phyloP scores from a whole-genome alignment of 2,797 vertebrate genomes.

The Gila robusta region DNA sequence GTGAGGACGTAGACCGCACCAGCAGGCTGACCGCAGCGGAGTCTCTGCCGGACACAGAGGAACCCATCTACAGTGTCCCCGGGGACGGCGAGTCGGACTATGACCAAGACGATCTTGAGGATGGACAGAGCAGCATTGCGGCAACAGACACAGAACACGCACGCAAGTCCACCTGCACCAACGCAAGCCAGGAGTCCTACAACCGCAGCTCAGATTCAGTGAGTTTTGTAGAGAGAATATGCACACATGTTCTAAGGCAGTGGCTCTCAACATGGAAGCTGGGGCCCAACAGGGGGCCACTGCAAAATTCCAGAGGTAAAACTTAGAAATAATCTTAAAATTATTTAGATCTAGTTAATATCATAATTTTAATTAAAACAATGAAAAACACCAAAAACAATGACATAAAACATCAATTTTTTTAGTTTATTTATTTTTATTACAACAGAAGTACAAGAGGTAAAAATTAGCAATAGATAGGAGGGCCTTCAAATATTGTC shows the following conservation, averaged over 20 bases:
- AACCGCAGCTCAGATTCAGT: constrained; percentile 92
- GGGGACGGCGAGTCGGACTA: constrained; percentile 90
- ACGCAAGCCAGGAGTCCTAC: constrained; percentile 86
- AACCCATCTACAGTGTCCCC: constrained; percentile 86
- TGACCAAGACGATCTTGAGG: constrained; percentile 91
- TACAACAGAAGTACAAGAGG: neutral
- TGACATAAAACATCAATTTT: neutral
- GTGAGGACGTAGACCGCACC: constrained; percentile 61
- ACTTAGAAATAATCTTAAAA: neutral
- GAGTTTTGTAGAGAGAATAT: constrained; percentile 74
- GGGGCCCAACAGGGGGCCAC: neutral
- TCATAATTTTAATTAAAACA: neutral
- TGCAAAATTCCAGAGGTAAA: neutral
- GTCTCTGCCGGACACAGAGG: constrained; percentile 82
- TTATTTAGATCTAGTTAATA: neutral
- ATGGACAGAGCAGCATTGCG: constrained; percentile 77
- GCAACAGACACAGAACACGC: constrained; percentile 80
- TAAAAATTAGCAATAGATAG: neutral
- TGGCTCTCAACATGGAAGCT: neutral
- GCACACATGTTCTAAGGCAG: neutral
- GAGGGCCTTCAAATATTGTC: no score
- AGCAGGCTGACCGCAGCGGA: constrained; percentile 78
- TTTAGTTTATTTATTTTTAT: neutral
- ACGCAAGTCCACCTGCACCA: constrained; percentile 87
- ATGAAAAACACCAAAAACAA: neutral